Evolutionary conservation across 2,113 vertebrate genomes (phyloP), one percentile per base, ranked within the genome.

Genomic region (Chaetodon trifascialis): DNA sequence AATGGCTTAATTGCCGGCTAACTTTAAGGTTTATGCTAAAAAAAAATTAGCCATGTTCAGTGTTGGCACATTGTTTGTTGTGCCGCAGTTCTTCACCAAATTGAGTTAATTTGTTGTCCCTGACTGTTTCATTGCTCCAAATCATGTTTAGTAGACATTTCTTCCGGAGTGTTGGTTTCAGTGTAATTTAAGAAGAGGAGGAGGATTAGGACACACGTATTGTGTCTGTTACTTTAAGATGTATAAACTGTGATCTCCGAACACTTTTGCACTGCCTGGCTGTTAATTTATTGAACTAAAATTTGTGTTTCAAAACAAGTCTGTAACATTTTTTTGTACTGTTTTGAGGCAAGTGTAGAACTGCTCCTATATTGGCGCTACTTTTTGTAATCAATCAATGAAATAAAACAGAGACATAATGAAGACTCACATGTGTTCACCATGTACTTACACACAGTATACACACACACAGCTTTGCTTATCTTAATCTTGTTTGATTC

Each of bases 251-350:
- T 76, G 36, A 71, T 65, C 5, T 42, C 0, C 12, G 8, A 63
- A 54, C 30, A 16, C 0, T 11, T 30, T 54, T 74, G 64, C 59
- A 70, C 60, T 54, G 59, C 40, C 7, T 68, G 1, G 14, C 6
- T 23, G 65, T 64, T 51, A 17, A 75, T 85, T 82, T 85, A 82
- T 86, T 84, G 4, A 59, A 46, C 0, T 19, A 14, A 34, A 51
- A 51, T 7, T 4, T 49, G 17, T 49, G 17, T n/a, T 12, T 64
- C 38, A 9, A 4, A n/a, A 40, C 0, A 55, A n/a, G 9, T 63
- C 19, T 4, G 5, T 23, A 46, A 40, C 2, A 15, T 4, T 15
- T 63, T 63, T 71, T 44, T 59, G 2, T 56, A 40, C 52, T 17
- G 14, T 52, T 58, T 65, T 40, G 7, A 76, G 16, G 11, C 5